Percentiles rank a stretch among this genome's conserved stretches.
phyloP scores from a whole-genome alignment of 2,797 vertebrate genomes.

The Eidolon dupreanum region DNA sequence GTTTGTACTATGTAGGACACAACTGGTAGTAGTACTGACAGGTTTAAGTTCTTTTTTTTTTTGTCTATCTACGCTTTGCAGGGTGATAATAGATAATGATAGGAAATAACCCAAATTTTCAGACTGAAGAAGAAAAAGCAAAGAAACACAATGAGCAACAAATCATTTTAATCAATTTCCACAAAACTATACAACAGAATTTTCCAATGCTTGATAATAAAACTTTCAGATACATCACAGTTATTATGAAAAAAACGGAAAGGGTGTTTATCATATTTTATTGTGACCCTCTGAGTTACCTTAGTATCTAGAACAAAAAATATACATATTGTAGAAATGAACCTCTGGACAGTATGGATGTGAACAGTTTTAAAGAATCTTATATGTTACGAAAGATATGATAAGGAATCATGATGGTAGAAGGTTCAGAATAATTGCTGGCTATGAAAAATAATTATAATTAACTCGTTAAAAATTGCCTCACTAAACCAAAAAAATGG shows the following conservation, averaged over 20 bases:
- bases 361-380: neutral
- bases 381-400: neutral
- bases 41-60: neutral
- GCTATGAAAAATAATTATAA: constrained; percentile 9
- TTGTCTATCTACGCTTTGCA: neutral
- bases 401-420: neutral
- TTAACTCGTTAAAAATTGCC: neutral
- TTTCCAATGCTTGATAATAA: neutral
- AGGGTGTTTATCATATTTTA: neutral
- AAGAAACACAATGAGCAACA: neutral
- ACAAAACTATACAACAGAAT: neutral
- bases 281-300: neutral
- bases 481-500: neutral
- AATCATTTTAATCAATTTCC: neutral
- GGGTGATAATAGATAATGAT: neutral
- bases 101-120: neutral
- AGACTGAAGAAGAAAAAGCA: neutral
- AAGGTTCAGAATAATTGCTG: neutral
- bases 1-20: neutral
- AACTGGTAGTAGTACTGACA: neutral
- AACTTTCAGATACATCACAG: neutral
- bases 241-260: neutral
- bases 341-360: neutral
- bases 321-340: neutral
- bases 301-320: neutral